Evolutionary conservation across 2,888 invertebrate species (phyloP), one percentile per base, ranked within the genome.

Genomic region (Heliconius ethilla): DNA sequence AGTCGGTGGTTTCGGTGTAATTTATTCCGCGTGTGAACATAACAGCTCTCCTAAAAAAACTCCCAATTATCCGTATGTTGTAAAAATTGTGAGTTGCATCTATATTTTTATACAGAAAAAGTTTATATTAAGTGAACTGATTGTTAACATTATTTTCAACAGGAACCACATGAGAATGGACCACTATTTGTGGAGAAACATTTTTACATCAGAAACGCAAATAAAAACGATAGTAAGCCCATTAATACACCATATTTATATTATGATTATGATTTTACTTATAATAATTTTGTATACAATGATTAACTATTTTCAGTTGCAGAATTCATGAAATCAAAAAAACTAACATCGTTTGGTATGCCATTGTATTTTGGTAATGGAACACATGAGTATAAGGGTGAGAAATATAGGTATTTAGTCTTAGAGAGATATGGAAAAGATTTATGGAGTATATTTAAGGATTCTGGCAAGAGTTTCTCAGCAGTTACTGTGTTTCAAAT

Each of bases 171-270:
- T 89, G 96, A 95, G 80, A 99, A 99, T 95, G 99, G 99, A 0
- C 99, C 99, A 0, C 92, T 99, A 1, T 99, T 98, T 94, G 98
- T 98, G 72, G 99, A 99, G 93, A 97, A 97, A 94, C 97, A 98
- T 92, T 98, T 98, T 90, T 99, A 97, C 87, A 96, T 97, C 89
- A 95, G 96, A 83, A 96, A 96, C 90, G 96, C 96, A 1, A 97
- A 96, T 86, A 90, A 95, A 83, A 96, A 95, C 81, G 96, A 97
- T 81, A 95, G 97, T 96, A 93, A 95, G 95, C 95, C 2, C 3
- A 33, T 15, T n/a, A 9, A 72, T 55, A 67, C 11, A 40, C 13
- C 13, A 11, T 25, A n/a, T 13, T 15, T 2, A 10, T 7, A 45
- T 4, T 33, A 70, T 55, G 9, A 7, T 15, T 10, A 70, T 59